A percentile compares a stretch with the other conserved stretches of the same genome.
phyloP scores from a whole-genome alignment of 2,113 vertebrate genomes.

The Xenopus laevis region DNA sequence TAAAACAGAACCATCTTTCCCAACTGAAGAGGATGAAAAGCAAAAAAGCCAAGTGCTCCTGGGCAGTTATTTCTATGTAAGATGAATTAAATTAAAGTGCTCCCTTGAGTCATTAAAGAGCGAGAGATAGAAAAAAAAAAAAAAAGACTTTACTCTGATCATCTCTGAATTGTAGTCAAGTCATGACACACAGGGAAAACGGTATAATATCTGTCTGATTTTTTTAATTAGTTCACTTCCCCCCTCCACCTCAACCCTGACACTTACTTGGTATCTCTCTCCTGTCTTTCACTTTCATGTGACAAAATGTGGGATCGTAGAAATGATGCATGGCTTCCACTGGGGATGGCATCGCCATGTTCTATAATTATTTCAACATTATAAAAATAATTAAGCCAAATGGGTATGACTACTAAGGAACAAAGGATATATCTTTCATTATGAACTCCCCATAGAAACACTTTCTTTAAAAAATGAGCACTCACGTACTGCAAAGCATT shows the following conservation, averaged over 20 bases:
- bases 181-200: slow-evolving; percentile 13
- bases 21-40: slow-evolving; percentile 22
- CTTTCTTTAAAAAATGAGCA: slow-evolving; percentile 34
- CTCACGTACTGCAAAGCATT: slow-evolving; percentile 25
- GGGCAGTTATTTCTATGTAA: slow-evolving; percentile 34
- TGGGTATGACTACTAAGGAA: slow-evolving; percentile 26
- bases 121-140: slow-evolving; percentile 6
- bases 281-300: slow-evolving; percentile 15
- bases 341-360: slow-evolving; percentile 13
- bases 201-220: slow-evolving; percentile 26
- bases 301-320: slow-evolving; percentile 24
- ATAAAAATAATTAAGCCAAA: slow-evolving; percentile 40
- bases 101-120: slow-evolving; percentile 24
- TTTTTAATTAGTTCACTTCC: slow-evolving; percentile 31
- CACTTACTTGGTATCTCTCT: neutral
- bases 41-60: slow-evolving; percentile 25
- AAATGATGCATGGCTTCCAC: slow-evolving; percentile 32
- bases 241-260: neutral
- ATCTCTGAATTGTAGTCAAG: slow-evolving; percentile 18
- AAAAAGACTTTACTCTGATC: slow-evolving; percentile 23
- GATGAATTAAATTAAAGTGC: slow-evolving; percentile 29
- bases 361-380: slow-evolving; percentile 41
- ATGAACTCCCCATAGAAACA: slow-evolving; percentile 35
- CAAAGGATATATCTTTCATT: slow-evolving; percentile 38
- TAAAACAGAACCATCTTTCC: slow-evolving; percentile 39